phyloP scores from a whole-genome alignment of 1,140 invertebrate species.

The Pararge aegeria region DNA sequence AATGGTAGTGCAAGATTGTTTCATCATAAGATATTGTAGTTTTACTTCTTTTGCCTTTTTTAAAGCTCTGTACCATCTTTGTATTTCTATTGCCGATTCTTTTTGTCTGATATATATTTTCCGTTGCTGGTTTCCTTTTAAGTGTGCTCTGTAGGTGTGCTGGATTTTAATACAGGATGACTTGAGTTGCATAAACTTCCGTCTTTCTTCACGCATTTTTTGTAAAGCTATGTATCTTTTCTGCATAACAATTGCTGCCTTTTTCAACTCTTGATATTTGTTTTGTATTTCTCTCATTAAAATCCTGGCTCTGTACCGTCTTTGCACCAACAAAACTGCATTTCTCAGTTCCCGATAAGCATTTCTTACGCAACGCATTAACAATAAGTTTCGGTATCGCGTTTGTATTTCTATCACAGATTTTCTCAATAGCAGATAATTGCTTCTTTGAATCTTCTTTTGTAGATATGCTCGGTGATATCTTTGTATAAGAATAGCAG shows the following conservation, averaged over 20 bases:
- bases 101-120: slow-evolving; percentile 46
- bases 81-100: slow-evolving; percentile 52
- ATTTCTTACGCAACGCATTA: slow-evolving; percentile 39
- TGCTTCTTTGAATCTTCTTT: slow-evolving; percentile 36
- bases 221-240: slow-evolving; percentile 50
- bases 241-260: slow-evolving; percentile 53
- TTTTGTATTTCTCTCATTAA: slow-evolving; percentile 40
- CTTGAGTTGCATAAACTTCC: slow-evolving; percentile 47
- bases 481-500: slow-evolving; percentile 47
- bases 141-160: slow-evolving; percentile 53
- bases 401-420: slow-evolving; percentile 46
- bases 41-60: slow-evolving; percentile 43
- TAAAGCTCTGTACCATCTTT: slow-evolving; percentile 66
- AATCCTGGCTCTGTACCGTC: slow-evolving; percentile 52
- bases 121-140: slow-evolving; percentile 46
- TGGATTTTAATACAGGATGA: slow-evolving; percentile 52
- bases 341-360: slow-evolving; percentile 44
- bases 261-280: slow-evolving; percentile 42
- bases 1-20: slow-evolving; percentile 51
- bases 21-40: slow-evolving; percentile 27
- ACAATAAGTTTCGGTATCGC: slow-evolving; percentile 42
- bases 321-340: slow-evolving; percentile 49
- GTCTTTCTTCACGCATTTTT: slow-evolving; percentile 56
- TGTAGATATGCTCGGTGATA: slow-evolving; percentile 44
- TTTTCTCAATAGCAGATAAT: slow-evolving; percentile 39